Evolutionary conservation across 1,140 invertebrate genomes (phyloP), one percentile per base, ranked within the genome.

Genomic region (Andrena cerasifolii): DNA sequence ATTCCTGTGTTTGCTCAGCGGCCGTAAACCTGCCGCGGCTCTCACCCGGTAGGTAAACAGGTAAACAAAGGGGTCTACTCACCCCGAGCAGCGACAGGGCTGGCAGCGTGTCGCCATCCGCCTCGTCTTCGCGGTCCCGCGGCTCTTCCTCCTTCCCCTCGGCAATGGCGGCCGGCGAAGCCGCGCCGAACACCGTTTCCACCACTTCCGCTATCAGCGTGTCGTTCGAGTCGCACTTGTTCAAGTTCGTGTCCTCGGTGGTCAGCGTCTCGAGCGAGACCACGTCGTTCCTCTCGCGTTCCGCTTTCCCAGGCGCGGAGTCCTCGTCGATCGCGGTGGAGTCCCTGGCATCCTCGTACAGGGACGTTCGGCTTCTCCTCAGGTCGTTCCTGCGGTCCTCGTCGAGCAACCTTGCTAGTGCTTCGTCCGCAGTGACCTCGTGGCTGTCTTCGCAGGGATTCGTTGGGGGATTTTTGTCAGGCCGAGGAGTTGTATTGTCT

Each of bases 201-300:
- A 82, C 85, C 31, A 84, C 68, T 68, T 91, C 90, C 0, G 89
- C 90, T 26, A 92, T 90, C 16, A 92, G 76, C 0, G 90, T 92
- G 56, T 92, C 88, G 54, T 84, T 91, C 8, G 91, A 92, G 65
- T 89, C 89, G 66, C 90, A 92, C 79, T 91, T 92, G 72, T 90
- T 86, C 73, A 91, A 76, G 63, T 77, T 83, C 18, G 86, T 82
- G 33, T 89, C 82, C 43, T 82, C 80, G 7, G 61, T 76, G 3
- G 65, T 66, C 18, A 80, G 16, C 6, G 68, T 85, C 28, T 86
- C 78, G 10, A 80, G 56, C 0, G 80, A 80, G 0, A 78, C 40
- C 18, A 68, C 74, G 18, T 75, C 77, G 26, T 77, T 65, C 31
- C 61, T 68, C 45, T 78, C 58, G 14, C 51, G 77, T 31, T 51